Conservation (phyloP, 2,888 invertebrate species). For the Cosmopolites sordidus region DNA sequence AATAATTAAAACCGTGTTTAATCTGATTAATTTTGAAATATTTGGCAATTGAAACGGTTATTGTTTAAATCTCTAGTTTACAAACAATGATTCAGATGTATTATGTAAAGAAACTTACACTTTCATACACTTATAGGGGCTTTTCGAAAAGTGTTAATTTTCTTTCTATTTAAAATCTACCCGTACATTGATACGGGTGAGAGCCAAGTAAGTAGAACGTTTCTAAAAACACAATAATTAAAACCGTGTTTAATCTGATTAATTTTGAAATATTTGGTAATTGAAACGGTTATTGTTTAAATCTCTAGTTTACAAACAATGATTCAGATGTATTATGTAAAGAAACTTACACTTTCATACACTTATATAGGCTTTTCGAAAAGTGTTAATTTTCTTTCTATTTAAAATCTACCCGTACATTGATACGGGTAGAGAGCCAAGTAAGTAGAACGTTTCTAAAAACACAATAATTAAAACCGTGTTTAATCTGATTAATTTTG, state of each 20-base stretch:
- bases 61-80: conserved; percentile 21
- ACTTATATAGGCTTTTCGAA: too few relatives aligned
- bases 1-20: neutral
- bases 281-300: conserved; percentile 21
- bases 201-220: conserved; percentile 61
- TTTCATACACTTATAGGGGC: too few relatives aligned
- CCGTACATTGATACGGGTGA: too few relatives aligned
- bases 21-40: neutral
- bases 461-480: neutral
- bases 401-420: too few relatives aligned
- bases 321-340: conserved; percentile 16
- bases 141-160: too few relatives aligned
- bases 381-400: too few relatives aligned
- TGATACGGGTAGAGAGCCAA: too few relatives aligned
- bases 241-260: neutral
- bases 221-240: too few relatives aligned
- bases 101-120: conserved; percentile 13
- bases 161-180: too few relatives aligned
- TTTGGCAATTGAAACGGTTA: conserved; percentile 21
- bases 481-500: conserved; percentile 1
- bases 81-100: conserved; percentile 17
- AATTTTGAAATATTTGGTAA: conserved; percentile 12
- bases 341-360: too few relatives aligned
- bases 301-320: conserved; percentile 21
- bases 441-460: conserved; percentile 53